Evolutionary conservation across 1,140 invertebrate species (phyloP).

Genomic region (Saccostrea cuccullata): DNA sequence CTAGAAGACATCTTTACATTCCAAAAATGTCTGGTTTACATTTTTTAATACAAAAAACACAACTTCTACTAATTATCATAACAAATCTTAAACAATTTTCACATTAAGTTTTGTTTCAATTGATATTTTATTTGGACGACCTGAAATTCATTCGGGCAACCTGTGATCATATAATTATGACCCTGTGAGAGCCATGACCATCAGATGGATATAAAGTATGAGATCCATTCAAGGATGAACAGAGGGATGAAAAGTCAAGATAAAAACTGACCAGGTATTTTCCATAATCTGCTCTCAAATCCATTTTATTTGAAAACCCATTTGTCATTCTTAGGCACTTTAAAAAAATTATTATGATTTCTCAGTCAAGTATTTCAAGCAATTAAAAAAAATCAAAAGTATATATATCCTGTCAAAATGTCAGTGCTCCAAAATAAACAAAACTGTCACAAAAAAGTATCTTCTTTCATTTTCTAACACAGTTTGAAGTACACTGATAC

Average conservation of each 20-base stretch:
- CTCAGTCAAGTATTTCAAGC: neutral
- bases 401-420: constrained; percentile 28
- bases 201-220: constrained; percentile 12
- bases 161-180: too few relatives aligned
- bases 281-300: neutral
- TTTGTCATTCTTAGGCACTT: neutral
- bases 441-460: constrained; percentile 3
- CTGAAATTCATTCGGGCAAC: too few relatives aligned
- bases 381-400: neutral
- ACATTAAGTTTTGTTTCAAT: too few relatives aligned
- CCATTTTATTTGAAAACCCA: neutral
- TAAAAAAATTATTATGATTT: neutral
- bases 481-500: constrained; percentile 3
- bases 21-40: too few relatives aligned
- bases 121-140: too few relatives aligned
- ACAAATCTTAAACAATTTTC: too few relatives aligned
- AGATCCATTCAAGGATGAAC: neutral
- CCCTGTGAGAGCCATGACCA: constrained; percentile 1
- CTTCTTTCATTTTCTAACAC: constrained; percentile 22
- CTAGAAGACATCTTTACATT: too few relatives aligned
- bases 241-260: neutral
- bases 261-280: constrained; percentile 15
- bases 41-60: too few relatives aligned
- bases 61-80: too few relatives aligned
- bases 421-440: constrained; percentile 18